A percentile compares a stretch with the other conserved stretches of the same genome.
Conservation (phyloP, 2,888 invertebrate species). For the Pharmacophagus antenor region DNA sequence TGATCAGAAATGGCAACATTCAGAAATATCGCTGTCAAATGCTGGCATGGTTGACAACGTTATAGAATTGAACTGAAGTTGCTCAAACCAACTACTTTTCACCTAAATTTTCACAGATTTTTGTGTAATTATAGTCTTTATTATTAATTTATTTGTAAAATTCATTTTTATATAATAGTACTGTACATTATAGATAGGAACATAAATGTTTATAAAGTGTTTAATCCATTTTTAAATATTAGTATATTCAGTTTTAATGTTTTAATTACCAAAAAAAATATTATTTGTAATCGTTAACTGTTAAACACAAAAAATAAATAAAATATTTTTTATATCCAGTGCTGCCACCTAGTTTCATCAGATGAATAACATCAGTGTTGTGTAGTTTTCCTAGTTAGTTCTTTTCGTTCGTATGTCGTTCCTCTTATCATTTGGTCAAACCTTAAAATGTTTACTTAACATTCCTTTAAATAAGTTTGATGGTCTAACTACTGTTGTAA, state of each 20-base stretch:
- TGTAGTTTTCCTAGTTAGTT: too few species aligned
- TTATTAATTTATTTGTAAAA: neutral
- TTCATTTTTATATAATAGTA: too few species aligned
- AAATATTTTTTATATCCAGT: neutral
- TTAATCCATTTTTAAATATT: too few species aligned
- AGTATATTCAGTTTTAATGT: too few species aligned
- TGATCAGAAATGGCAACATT: constrained; percentile 60
- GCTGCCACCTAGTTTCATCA: neutral
- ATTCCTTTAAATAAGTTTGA: too few species aligned
- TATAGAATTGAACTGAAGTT: constrained; percentile 43
- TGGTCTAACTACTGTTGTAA: too few species aligned
- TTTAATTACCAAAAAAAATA: neutral
- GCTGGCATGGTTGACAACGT: constrained; percentile 51
- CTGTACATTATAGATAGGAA: too few species aligned
- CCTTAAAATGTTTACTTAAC: too few species aligned
- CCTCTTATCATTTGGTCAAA: too few species aligned
- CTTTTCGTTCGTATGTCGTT: too few species aligned
- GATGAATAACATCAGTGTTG: neutral
- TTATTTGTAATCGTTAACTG: neutral
- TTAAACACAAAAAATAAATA: neutral
- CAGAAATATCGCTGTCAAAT: constrained; percentile 48
- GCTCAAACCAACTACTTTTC: constrained; percentile 19
- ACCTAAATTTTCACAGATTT: neutral
- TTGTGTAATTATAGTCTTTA: neutral
- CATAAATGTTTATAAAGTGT: neutral